These are phyloP conservation scores for Melanaphis sacchari DNA, from an alignment of 1,140 invertebrate species.

Conservation along the genomic window DNA sequence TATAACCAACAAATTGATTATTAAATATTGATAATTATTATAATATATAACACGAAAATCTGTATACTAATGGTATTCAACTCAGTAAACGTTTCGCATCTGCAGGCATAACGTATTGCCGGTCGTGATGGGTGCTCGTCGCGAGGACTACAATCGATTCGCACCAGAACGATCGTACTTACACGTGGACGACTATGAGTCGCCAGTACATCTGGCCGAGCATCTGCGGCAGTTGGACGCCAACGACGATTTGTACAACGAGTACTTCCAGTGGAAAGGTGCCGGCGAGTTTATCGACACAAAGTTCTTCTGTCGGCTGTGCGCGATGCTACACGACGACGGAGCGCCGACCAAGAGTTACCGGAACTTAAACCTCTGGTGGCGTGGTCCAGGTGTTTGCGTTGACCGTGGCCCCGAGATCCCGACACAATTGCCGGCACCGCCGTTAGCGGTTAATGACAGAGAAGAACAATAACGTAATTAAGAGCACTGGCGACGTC, in stretches of 20 bases:
- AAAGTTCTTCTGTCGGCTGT: conserved; percentile 94
- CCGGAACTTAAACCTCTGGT: conserved; percentile 85
- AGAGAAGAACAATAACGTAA: background rate
- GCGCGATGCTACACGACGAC: conserved; percentile 85
- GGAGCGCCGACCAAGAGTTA: conserved; percentile 73
- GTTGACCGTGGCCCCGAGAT: conserved; percentile 63
- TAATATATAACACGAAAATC: too few species aligned
- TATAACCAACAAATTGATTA: too few species aligned
- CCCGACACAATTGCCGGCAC: background rate
- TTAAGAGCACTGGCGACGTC: background rate
- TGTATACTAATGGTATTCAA: background rate
- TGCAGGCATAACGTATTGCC: conserved; percentile 86
- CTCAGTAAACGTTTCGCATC: background rate
- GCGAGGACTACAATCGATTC: conserved; percentile 84
- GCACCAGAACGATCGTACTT: conserved; percentile 90
- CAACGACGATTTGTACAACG: conserved; percentile 88
- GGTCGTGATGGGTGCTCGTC: conserved; percentile 94
- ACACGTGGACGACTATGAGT: conserved; percentile 92
- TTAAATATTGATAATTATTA: too few species aligned
- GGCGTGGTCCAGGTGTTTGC: conserved; percentile 78
- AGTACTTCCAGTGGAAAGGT: conserved; percentile 91
- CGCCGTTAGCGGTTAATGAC: background rate
- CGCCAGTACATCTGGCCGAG: conserved; percentile 81
- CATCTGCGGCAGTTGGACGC: conserved; percentile 85
- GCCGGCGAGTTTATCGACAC: conserved; percentile 95